Evolutionary conservation across 2,797 vertebrate genomes (phyloP).

Genomic region (Lepilemur septentrionalis): DNA sequence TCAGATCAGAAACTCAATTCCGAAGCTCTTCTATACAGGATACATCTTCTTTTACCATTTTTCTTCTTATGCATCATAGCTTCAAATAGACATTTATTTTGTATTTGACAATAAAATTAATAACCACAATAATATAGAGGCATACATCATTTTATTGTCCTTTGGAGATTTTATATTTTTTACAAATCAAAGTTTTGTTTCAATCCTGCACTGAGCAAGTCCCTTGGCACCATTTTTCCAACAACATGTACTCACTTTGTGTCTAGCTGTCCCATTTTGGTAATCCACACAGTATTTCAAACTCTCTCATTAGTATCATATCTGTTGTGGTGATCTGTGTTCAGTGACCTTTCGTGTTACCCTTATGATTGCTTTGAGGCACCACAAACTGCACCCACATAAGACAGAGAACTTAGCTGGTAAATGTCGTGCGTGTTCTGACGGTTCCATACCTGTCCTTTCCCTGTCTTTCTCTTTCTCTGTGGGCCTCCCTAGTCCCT

Average conservation of each 20-base stretch:
- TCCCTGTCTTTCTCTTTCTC: not conserved
- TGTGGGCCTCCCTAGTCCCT: not conserved
- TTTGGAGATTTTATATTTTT: not conserved
- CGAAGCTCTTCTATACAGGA: not conserved
- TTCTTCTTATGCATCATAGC: not conserved
- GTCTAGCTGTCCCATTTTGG: not conserved
- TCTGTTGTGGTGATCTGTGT: not conserved
- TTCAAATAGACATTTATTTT: not conserved
- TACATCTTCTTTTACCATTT: not conserved
- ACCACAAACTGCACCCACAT: not conserved
- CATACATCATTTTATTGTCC: not conserved
- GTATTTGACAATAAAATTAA: not conserved
- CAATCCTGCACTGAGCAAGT: not conserved
- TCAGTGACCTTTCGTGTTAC: not conserved
- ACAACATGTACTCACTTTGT: not conserved
- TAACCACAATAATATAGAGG: not conserved
- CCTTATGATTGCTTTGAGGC: not conserved
- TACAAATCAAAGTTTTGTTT: not conserved
- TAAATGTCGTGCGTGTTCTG: not conserved
- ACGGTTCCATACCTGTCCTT: not conserved
- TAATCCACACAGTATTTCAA: not conserved
- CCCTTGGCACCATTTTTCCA: not conserved
- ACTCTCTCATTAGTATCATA: not conserved
- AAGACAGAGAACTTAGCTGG: not conserved
- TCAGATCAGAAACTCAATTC: not conserved